Percentiles rank a stretch among this genome's conserved stretches.
Evolutionary conservation across 1,140 invertebrate genomes (phyloP).

Genomic region (Onthophagus taurus): DNA sequence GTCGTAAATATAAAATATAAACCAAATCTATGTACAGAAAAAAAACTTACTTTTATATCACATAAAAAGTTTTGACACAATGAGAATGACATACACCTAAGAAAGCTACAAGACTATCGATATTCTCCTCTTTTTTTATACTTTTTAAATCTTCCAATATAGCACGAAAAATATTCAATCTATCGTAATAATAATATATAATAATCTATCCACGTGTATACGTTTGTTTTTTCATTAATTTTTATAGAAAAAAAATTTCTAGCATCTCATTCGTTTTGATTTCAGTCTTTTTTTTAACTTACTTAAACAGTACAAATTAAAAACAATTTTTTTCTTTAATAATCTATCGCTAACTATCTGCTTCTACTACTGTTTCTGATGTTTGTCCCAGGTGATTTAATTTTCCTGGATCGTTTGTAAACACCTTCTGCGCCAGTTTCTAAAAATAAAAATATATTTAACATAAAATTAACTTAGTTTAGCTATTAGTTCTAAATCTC

Average conservation of each 20-base stretch:
- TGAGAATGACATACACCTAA: slow-evolving; percentile 22
- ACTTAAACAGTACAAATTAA: no score
- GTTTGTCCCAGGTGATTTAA: slow-evolving; percentile 48
- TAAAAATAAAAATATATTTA: slow-evolving; percentile 37
- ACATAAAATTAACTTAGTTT: background rate
- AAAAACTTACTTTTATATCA: slow-evolving; percentile 18
- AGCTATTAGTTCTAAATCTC: background rate
- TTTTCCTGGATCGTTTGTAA: slow-evolving; percentile 71
- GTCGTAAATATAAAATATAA: slow-evolving; percentile 11
- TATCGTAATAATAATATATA: no score
- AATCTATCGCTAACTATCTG: slow-evolving; percentile 22
- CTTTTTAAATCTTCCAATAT: no score
- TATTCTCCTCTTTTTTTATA: no score
- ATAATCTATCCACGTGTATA: no score
- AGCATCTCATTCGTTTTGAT: slow-evolving; percentile 9
- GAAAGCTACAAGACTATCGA: no score
- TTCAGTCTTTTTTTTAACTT: slow-evolving; percentile 6
- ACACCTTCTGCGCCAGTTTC: slow-evolving; percentile 69
- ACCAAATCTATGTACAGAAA: slow-evolving; percentile 11
- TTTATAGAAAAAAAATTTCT: slow-evolving; percentile 1
- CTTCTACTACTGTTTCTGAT: slow-evolving; percentile 12
- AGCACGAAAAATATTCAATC: no score
- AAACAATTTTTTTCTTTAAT: slow-evolving; percentile 9
- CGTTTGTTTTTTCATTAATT: background rate
- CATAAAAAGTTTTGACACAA: slow-evolving; percentile 27